Evolutionary conservation across 2,888 invertebrate species (phyloP).

Genomic region (Hydraecia micacea): DNA sequence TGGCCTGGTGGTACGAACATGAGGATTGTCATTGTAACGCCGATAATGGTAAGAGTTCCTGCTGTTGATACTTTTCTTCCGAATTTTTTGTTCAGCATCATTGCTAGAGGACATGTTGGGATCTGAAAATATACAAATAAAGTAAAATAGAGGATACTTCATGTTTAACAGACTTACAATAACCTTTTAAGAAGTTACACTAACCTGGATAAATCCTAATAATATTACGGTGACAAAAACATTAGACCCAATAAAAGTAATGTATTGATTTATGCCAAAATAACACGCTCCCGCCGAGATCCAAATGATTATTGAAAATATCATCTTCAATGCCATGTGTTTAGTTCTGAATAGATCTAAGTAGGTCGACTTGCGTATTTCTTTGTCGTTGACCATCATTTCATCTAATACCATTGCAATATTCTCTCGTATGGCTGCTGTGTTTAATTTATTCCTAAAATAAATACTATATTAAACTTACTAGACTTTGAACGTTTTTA

Average conservation of each 20-base stretch:
- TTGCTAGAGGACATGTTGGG: conserved; percentile 70
- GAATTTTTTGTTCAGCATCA: conserved; percentile 72
- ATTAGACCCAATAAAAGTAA: conserved; percentile 73
- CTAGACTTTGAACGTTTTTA: neutral
- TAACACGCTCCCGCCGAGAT: conserved; percentile 70
- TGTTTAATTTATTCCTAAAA: conserved; percentile 74
- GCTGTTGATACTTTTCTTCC: conserved; percentile 71
- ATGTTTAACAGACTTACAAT: neutral
- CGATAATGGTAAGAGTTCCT: conserved; percentile 61
- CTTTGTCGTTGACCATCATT: conserved; percentile 66
- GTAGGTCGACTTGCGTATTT: conserved; percentile 65
- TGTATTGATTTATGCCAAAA: conserved; percentile 79
- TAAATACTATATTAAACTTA: neutral
- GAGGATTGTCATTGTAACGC: conserved; percentile 70
- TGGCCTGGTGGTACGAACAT: conserved; percentile 72
- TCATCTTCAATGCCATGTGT: conserved; percentile 64
- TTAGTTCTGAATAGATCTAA: conserved; percentile 74
- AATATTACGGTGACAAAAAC: conserved; percentile 72
- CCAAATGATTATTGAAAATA: conserved; percentile 68
- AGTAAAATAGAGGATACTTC: neutral
- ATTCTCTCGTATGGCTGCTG: conserved; percentile 69
- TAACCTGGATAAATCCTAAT: conserved; percentile 75
- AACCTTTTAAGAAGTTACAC: neutral
- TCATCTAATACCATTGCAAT: conserved; percentile 68
- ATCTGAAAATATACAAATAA: conserved; percentile 62